Base-by-base conservation (phyloP, 2,888 invertebrate genomes). In the Marronus borbonicus region DNA sequence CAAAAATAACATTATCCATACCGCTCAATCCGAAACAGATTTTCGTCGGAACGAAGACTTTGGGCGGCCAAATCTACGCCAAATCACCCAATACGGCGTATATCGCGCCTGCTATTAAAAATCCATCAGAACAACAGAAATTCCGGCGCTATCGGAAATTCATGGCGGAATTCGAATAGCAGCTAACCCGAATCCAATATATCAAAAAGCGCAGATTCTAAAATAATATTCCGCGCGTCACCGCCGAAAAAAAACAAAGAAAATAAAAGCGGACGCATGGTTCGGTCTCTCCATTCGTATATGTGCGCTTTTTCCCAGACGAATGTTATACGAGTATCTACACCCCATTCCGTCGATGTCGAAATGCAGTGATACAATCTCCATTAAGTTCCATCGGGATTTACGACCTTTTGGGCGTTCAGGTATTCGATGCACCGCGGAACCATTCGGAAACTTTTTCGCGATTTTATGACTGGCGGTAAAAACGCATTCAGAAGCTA, bases 331-430 rank as follows among this genome's bases (percentile, higher is more conserved):
- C 20, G 20, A 8, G 24, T 7, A 20, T 58, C 55, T 58, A 58
- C 20, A 58, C 55, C 7, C 20, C 10, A 58, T 58, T 58, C 55
- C 20, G 55, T 12, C 20, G 20, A 58, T 58, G 17, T 17, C 20
- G 55, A 20, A 58, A 20, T 58, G 55, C 55, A 58, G 55, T 58
- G 20, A 20, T 17, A 58, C 55, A 17, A 58, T 58, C 55, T 55
- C 55, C 55, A 58, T 58, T 58, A 58, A 20, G 55, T 58, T 58
- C 20, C 55, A 58, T 58, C 55, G 20, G 55, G 55, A 58, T 58
- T 58, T 58, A 58, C 55, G 55, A 20, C 55, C 10, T 17, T 58
- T 36, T 20, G 20, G 55, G 5, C 55, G 55, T 2, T 58, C 55
- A 20, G 20, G 55, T 58, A 58, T 58, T 58, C 20, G 55, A 20